Evolutionary conservation across 2,113 vertebrate species (phyloP), one percentile per base, ranked within the genome.

Genomic region (Xiphophorus maculatus): DNA sequence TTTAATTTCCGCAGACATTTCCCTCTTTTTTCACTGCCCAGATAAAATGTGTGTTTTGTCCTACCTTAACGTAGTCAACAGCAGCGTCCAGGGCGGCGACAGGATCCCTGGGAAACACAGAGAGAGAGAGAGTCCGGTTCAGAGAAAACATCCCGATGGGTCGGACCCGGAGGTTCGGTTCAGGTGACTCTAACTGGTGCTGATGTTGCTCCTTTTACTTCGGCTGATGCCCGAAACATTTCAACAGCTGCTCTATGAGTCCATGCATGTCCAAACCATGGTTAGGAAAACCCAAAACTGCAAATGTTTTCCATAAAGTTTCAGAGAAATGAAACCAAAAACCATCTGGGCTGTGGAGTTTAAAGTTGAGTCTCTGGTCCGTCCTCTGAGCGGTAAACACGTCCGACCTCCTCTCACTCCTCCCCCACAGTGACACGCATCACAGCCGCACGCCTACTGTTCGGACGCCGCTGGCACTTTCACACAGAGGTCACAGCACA

Each of bases 21-120:
- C 44, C 44, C 44, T 37, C 10, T 17, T 58, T 25, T 8, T 58
- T 3, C 51, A 10, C 19, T 22, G 19, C 48, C 19, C 48, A 14
- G 1, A 51, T 5, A 6, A 12, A 28, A 12, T 19, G 51, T 48
- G 28, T 3, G 2, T 13, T 30, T 42, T 30, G 7, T 74, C 91
- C 69, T 92, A 93, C 92, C 92, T 93, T 93, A 1, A 93, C 92
- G 22, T 93, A 93, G 87, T 93, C 90, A 83, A 89, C 79, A 0
- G 89, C 77, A 58, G 91, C 61, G 2, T 93, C 91, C 72, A 71
- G 83, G 28, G 85, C 28, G 2, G 88, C 87, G 12, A 84, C 65
- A 4, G 87, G 84, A 29, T 92, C 91, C 81, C 92, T 93, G 90
- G 90, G 90, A 85, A 93, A 92, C 83, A 92, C 40, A 92, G 88